These are phyloP conservation scores for Anguilla japonica DNA, from an alignment of 2,113 vertebrate species.

Conservation along the genomic window DNA sequence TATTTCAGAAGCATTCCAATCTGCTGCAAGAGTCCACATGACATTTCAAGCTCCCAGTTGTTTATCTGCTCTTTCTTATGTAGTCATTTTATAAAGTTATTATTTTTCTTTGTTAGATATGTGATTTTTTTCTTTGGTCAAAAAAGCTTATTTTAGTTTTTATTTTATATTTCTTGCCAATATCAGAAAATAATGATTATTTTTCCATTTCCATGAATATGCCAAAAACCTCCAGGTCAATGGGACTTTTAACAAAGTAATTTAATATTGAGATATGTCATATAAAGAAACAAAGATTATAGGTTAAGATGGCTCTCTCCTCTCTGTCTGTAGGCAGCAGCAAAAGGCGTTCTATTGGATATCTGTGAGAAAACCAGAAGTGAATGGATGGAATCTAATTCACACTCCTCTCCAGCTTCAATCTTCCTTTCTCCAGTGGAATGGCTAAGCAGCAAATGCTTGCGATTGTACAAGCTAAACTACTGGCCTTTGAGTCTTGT, in stretches of 20 bases:
- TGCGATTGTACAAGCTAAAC: slow-evolving; percentile 58
- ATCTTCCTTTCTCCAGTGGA: slow-evolving; percentile 44
- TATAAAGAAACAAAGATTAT: slow-evolving; percentile 30
- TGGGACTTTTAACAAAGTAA: no score
- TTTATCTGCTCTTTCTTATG: neutral
- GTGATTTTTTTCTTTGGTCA: no score
- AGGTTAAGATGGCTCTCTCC: slow-evolving; percentile 38
- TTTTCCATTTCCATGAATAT: no score
- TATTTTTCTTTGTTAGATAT: no score
- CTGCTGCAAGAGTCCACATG: neutral
- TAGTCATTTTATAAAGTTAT: no score
- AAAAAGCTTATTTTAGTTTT: no score
- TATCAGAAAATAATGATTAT: no score
- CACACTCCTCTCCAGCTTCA: slow-evolving; percentile 53
- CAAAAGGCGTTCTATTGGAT: slow-evolving; percentile 46
- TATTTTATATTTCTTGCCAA: no score
- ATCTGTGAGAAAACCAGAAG: slow-evolving; percentile 35
- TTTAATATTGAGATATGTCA: slow-evolving; percentile 5
- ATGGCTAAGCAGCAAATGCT: slow-evolving; percentile 40
- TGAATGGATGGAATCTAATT: slow-evolving; percentile 58
- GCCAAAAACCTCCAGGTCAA: no score
- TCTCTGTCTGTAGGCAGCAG: slow-evolving; percentile 55
- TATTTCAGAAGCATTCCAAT: neutral
- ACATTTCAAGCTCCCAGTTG: neutral
- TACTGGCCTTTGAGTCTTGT: slow-evolving; percentile 46